Evolutionary conservation across 1,140 invertebrate genomes (phyloP).

Genomic region (Periplaneta americana): DNA sequence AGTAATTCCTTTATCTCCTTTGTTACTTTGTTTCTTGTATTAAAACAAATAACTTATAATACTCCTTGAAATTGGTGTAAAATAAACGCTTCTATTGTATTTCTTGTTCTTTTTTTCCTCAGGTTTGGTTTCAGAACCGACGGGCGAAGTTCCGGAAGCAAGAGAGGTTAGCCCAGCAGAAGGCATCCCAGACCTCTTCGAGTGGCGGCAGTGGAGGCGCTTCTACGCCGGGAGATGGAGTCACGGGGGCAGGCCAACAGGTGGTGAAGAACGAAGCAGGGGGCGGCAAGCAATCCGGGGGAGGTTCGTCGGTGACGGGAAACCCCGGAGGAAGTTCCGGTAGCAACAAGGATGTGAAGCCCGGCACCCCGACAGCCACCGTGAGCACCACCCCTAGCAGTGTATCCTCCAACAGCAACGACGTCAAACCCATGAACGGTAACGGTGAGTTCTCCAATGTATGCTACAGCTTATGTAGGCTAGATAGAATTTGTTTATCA

Average conservation of each 20-base stretch:
- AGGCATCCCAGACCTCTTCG: conserved; percentile 39
- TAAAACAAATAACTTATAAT: no score
- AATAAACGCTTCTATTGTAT: no score
- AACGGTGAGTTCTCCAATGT: conserved; percentile 17
- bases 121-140: conserved; percentile 95
- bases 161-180: conserved; percentile 77
- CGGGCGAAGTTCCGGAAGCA: conserved; percentile 91
- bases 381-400: conserved; percentile 39
- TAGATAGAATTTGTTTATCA: no score
- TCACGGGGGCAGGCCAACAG: conserved; percentile 6
- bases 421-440: conserved; percentile 40
- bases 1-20: no score
- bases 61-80: no score
- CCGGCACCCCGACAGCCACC: conserved; percentile 37
- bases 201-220: conserved; percentile 16
- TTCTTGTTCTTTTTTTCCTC: no score
- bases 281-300: conserved; percentile 16
- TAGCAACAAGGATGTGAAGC: conserved; percentile 35
- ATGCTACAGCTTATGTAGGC: no score
- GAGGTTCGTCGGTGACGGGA: background rate
- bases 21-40: no score
- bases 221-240: conserved; percentile 2
- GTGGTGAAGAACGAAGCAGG: conserved; percentile 12
- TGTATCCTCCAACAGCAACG: conserved; percentile 34
- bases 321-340: background rate